Conservation (phyloP, 2,888 invertebrate species). For the Bellardia pandia region DNA sequence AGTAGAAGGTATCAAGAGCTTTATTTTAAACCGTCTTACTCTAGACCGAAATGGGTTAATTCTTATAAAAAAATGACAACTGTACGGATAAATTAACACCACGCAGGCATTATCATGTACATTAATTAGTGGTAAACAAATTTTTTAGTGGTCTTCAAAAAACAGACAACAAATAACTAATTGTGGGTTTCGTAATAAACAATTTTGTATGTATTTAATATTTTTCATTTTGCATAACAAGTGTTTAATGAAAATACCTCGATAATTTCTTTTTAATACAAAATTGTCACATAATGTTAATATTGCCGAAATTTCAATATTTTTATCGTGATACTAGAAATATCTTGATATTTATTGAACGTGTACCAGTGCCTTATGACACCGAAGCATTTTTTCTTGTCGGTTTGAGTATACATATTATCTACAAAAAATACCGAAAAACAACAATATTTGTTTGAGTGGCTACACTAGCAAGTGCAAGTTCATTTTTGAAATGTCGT, state of each 20-base stretch:
- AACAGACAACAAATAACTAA: background rate
- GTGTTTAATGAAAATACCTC: slow-evolving; percentile 32
- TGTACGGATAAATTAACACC: background rate
- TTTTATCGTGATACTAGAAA: too few species aligned
- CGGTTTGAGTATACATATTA: too few species aligned
- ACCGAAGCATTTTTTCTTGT: too few species aligned
- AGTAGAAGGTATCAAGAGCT: background rate
- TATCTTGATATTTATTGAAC: too few species aligned
- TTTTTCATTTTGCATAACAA: slow-evolving; percentile 49
- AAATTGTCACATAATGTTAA: slow-evolving; percentile 4
- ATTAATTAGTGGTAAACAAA: background rate
- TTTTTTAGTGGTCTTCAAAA: background rate
- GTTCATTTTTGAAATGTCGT: too few species aligned
- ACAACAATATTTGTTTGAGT: too few species aligned
- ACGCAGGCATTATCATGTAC: background rate
- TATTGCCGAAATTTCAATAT: background rate
- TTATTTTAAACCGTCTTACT: background rate
- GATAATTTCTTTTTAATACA: background rate
- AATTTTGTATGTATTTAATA: slow-evolving; percentile 14
- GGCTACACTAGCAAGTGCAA: too few species aligned
- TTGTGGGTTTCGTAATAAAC: slow-evolving; percentile 32
- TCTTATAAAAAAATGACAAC: background rate
- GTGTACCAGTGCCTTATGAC: too few species aligned
- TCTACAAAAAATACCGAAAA: too few species aligned
- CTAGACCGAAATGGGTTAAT: background rate